Conservation (phyloP, 2,113 vertebrate genomes). For the Amphiprion ocellaris region DNA sequence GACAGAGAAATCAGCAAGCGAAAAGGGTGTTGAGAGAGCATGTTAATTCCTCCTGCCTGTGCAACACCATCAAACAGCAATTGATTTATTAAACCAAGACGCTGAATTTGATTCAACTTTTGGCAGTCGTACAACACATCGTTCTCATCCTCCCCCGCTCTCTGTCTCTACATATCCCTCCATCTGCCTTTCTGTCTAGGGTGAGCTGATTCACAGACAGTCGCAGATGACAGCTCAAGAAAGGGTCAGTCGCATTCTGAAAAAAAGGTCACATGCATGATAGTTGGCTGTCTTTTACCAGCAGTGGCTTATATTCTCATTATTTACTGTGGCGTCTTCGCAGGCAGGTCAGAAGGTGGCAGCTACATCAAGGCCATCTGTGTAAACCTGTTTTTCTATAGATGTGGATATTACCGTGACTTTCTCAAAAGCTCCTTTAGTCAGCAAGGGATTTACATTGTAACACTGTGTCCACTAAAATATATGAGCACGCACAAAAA, state of each 20-base stretch:
- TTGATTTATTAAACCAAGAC: constrained; percentile 57
- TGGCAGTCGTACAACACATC: constrained; percentile 43
- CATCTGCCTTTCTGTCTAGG: constrained; percentile 19
- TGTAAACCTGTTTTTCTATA: constrained; percentile 34
- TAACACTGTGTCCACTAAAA: background rate
- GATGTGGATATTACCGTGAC: constrained; percentile 14
- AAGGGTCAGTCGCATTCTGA: constrained; percentile 18
- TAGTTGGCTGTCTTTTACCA: constrained; percentile 8
- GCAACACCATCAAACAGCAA: constrained; percentile 19
- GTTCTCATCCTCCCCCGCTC: background rate
- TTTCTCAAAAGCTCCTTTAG: constrained; percentile 6
- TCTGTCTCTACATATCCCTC: constrained; percentile 2
- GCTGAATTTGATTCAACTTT: constrained; percentile 52
- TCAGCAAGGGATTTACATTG: constrained; percentile 11
- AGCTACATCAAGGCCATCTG: constrained; percentile 40
- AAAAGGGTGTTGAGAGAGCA: constrained; percentile 8
- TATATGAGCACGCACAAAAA: background rate
- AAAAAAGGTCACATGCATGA: constrained; percentile 26
- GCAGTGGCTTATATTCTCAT: constrained; percentile 3
- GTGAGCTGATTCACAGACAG: constrained; percentile 53
- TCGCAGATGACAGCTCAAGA: constrained; percentile 40
- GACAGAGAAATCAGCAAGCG: constrained; percentile 6
- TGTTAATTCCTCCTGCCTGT: constrained; percentile 14
- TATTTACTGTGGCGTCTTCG: constrained; percentile 23
- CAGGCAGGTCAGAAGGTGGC: constrained; percentile 43